Percentiles rank a stretch among this genome's conserved stretches.
Evolutionary conservation across 2,888 invertebrate genomes (phyloP).

Genomic region (Drosophila kanekoi): DNA sequence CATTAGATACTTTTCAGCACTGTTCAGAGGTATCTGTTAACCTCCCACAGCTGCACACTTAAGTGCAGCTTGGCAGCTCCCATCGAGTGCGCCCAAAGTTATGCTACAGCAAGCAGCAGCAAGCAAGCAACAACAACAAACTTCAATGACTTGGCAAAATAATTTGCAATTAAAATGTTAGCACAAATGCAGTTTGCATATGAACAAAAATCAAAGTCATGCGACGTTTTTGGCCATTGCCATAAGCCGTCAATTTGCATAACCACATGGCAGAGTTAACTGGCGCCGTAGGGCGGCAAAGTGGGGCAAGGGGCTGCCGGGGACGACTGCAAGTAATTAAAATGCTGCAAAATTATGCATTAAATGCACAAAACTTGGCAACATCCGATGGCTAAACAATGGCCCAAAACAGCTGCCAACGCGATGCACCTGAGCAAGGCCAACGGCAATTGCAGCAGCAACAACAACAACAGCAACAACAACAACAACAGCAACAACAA

Average conservation of each 20-base stretch:
- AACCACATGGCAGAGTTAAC: slow-evolving; percentile 54
- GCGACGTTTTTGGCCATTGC: slow-evolving; percentile 55
- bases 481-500: slow-evolving; percentile 26
- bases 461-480: slow-evolving; percentile 26
- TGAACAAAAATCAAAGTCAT: slow-evolving; percentile 66
- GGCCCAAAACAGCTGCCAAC: slow-evolving; percentile 72
- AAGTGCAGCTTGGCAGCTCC: slow-evolving; percentile 11
- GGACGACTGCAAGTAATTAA: slow-evolving; percentile 63
- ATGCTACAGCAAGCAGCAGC: slow-evolving; percentile 26
- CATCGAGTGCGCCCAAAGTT: slow-evolving; percentile 34
- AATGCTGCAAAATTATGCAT: slow-evolving; percentile 79
- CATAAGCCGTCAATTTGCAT: slow-evolving; percentile 67
- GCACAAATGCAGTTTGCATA: slow-evolving; percentile 46
- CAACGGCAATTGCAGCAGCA: slow-evolving; percentile 37
- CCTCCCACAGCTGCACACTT: not conserved
- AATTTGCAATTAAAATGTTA: slow-evolving; percentile 61
- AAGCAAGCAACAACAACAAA: slow-evolving; percentile 6
- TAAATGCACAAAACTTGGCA: slow-evolving; percentile 73
- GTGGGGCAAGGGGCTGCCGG: not conserved
- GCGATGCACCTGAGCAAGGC: slow-evolving; percentile 68
- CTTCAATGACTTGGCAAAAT: slow-evolving; percentile 45
- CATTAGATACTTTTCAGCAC: too few relatives aligned
- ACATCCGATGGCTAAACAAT: slow-evolving; percentile 77
- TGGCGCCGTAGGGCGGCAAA: not conserved
- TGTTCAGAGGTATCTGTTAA: not conserved